phyloP scores from a whole-genome alignment of 2,113 vertebrate species.

The Aegotheles bennettii region DNA sequence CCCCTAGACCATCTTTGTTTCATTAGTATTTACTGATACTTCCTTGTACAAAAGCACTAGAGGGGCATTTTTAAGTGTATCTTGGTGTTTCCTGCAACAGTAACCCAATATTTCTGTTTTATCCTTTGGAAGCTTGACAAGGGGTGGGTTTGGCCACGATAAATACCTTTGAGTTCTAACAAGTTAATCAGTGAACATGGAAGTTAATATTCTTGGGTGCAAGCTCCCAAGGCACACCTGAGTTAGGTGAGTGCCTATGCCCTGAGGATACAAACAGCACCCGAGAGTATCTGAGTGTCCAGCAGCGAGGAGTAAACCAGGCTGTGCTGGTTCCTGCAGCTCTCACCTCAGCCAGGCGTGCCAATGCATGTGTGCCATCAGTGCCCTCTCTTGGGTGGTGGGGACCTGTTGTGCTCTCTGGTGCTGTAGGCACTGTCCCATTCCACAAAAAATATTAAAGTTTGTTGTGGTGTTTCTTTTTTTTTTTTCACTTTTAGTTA shows the following conservation, averaged over 20 bases:
- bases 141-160: not conserved
- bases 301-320: not conserved
- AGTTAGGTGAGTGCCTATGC: not conserved
- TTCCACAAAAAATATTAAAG: not conserved
- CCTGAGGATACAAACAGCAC: not conserved
- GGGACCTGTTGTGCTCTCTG: not conserved
- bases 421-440: not conserved
- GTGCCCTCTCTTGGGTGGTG: not conserved
- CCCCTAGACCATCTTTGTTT: not conserved
- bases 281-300: not conserved
- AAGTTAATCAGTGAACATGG: not conserved
- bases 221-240: not conserved
- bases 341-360: not conserved
- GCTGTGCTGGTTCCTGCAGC: not conserved
- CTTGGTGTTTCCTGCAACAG: not conserved
- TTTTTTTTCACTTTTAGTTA: slow-evolving; percentile 37
- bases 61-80: not conserved
- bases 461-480: not conserved
- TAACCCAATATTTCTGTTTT: not conserved
- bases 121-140: not conserved
- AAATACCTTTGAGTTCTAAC: not conserved
- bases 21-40: not conserved
- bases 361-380: not conserved
- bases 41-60: not conserved
- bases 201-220: not conserved